Evolutionary conservation across 2,797 vertebrate species (phyloP).

Genomic region (Phoebastria nigripes): DNA sequence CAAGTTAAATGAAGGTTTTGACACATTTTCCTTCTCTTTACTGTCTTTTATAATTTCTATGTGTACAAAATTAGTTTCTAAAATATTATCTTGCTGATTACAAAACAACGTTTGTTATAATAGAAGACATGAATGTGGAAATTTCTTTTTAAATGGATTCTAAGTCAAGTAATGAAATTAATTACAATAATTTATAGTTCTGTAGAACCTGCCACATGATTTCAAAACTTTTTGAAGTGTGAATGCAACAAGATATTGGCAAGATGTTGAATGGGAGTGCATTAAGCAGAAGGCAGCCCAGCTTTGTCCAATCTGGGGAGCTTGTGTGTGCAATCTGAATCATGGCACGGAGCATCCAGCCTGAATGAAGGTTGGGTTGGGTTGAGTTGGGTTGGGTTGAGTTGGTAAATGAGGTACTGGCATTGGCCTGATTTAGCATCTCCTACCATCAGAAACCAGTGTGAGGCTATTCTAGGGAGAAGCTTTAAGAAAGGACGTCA

Average conservation of each 20-base stretch:
- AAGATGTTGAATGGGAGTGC: background rate
- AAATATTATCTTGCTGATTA: background rate
- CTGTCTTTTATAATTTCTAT: background rate
- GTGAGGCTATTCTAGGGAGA: background rate
- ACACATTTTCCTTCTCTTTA: background rate
- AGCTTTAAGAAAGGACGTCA: background rate
- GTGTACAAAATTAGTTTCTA: background rate
- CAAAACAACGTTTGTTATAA: background rate
- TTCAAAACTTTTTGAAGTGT: background rate
- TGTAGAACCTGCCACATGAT: background rate
- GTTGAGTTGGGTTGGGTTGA: background rate
- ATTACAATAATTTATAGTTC: background rate
- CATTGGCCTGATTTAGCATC: background rate
- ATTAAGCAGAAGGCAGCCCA: background rate
- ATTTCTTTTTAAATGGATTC: background rate
- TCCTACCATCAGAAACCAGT: background rate
- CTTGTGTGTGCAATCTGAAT: background rate
- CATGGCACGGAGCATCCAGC: rapidly evolving
- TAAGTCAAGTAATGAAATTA: background rate
- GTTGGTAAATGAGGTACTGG: background rate
- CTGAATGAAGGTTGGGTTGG: rapidly evolving
- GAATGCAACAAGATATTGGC: background rate
- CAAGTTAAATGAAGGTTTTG: background rate
- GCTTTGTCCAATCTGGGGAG: background rate
- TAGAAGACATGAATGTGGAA: background rate